Percentiles rank a stretch among this genome's conserved stretches.
Conservation (phyloP, 2,113 vertebrate species). For the Paradoxurus hermaphroditus region DNA sequence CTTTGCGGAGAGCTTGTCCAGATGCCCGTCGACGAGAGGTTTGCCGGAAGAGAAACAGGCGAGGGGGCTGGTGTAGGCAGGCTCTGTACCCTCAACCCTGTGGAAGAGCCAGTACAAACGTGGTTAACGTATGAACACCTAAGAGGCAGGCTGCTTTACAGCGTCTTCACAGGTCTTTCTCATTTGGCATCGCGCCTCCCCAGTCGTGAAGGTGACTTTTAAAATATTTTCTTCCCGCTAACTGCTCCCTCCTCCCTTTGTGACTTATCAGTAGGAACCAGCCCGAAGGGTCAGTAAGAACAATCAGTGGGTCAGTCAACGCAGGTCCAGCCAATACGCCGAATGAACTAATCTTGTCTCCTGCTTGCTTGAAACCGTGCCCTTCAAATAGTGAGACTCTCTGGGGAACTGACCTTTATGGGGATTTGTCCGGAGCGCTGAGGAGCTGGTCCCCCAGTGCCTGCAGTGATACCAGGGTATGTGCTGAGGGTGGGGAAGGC, state of each 20-base stretch:
- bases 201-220: background rate
- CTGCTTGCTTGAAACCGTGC: background rate
- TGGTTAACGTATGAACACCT: background rate
- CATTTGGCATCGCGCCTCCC: background rate
- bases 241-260: background rate
- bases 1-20: slow-evolving; percentile 44
- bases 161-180: background rate
- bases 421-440: background rate
- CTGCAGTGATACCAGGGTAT: accelerated
- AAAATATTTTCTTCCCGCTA: background rate
- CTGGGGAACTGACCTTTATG: background rate
- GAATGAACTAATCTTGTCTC: background rate
- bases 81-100: slow-evolving; percentile 72
- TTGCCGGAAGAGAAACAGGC: slow-evolving; percentile 10
- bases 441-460: background rate
- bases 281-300: background rate
- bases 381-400: background rate
- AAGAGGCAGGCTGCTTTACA: background rate
- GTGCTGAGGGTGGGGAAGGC: background rate
- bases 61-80: background rate
- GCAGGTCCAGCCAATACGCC: background rate
- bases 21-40: background rate
- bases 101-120: slow-evolving; percentile 1
- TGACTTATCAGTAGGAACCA: background rate
- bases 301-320: background rate